Base-by-base conservation (phyloP, 2,888 invertebrate species). In the Erebia epiphron region DNA sequence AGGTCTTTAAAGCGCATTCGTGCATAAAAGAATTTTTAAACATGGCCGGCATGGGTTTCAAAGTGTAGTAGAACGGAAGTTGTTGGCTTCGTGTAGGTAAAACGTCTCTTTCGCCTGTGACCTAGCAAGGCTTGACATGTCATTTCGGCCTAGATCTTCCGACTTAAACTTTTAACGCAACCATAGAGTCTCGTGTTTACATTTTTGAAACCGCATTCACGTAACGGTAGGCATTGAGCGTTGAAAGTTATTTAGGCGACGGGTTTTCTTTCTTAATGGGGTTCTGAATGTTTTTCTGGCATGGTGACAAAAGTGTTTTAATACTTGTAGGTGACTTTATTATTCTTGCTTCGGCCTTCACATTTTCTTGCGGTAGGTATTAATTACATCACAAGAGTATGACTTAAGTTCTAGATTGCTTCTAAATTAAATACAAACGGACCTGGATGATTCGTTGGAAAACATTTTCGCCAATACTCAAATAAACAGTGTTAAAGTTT, bases 91-190 rank as follows among this genome's bases (percentile, higher is more conserved):
- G 14, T 54, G 64, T 66, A 61, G 60, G 26, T 49, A 62, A 49
- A 49, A 62, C 18, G 57, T 66, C 66, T 65, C 64, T 46, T 56
- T 61, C 41, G 61, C 61, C 70, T 66, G 61, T 66, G 66, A 70
- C 70, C 62, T 66, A 50, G 21, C 66, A 50, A 67, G 67, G 50
- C 70, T 61, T 70, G 70, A 66, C 70, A 64, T 70, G 60, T 61
- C 54, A 66, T 61, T 60, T 26, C 35, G 61, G 60, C 65, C 70
- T 54, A 70, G 66, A 61, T 70, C 43, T 61, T 50, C 35, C 49
- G 50, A 61, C 60, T 52, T 67, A 41, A 67, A 67, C 60, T 61
- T 67, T 58, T 52, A 67, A 67, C 60, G 61, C 61, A 61, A 61
- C 67, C 46, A 46, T 60, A 67, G 67, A 67, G 13, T 35, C 18